Percentiles rank a stretch among this genome's conserved stretches.
These are phyloP conservation scores for Panagrolaimus sp. DNA, from an alignment of 1,140 invertebrate genomes.

Conservation along the genomic window DNA sequence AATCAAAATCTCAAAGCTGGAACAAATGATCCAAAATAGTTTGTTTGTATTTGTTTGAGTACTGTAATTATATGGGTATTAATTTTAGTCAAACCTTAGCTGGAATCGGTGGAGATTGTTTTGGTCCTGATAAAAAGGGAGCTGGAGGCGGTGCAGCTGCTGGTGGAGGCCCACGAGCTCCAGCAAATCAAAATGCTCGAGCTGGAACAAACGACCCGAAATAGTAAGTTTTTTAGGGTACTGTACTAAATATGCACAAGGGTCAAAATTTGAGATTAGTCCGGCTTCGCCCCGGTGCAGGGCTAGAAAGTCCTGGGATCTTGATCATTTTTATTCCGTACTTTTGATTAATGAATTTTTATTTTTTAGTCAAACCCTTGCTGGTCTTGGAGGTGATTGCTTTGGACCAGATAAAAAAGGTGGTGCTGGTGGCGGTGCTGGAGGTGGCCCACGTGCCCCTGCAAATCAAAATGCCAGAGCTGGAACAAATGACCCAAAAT, in stretches of 20 bases:
- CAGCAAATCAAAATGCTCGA: neutral
- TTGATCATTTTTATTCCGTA: too few species aligned
- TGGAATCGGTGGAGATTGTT: constrained; percentile 31
- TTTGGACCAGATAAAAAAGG: constrained; percentile 5
- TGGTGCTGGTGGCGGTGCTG: constrained; percentile 9
- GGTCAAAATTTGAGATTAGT: too few species aligned
- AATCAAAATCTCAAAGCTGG: neutral
- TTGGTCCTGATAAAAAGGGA: constrained; percentile 32
- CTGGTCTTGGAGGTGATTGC: constrained; percentile 9
- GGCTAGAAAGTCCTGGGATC: too few species aligned
- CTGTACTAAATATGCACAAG: too few species aligned
- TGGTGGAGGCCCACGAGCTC: neutral
- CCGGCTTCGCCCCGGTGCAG: too few species aligned
- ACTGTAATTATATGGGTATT: too few species aligned
- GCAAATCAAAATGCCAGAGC: neutral
- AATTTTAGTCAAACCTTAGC: constrained; percentile 23
- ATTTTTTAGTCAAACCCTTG: constrained; percentile 2
- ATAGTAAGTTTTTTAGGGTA: neutral
- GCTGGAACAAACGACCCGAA: constrained; percentile 3
- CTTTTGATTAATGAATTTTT: too few species aligned
- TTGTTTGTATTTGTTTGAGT: too few species aligned
- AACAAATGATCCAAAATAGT: constrained; percentile 12
- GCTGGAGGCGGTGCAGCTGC: neutral
- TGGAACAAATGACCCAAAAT: constrained; percentile 7
- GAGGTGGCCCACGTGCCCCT: neutral